Evolutionary conservation across 2,888 invertebrate genomes (phyloP).

Genomic region (Chloroclystis v-ata): DNA sequence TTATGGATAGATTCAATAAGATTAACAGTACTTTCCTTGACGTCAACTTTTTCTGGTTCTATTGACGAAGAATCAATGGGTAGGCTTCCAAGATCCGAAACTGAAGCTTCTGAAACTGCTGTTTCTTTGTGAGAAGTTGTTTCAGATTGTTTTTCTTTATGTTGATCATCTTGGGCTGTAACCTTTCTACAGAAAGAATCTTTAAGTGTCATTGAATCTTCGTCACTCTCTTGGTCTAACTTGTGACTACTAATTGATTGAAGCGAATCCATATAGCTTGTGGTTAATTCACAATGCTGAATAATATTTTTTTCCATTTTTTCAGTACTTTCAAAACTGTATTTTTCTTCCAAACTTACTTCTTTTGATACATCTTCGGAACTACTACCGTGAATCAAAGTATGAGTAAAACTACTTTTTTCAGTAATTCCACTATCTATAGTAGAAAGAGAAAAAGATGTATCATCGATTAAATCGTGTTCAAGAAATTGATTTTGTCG

Average conservation of each 20-base stretch:
- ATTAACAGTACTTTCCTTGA: slow-evolving; percentile 44
- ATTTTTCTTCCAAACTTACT: slow-evolving; percentile 67
- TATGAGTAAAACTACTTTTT: slow-evolving; percentile 39
- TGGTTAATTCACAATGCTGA: slow-evolving; percentile 15
- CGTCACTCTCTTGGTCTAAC: slow-evolving; percentile 29
- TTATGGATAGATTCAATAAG: slow-evolving; percentile 61
- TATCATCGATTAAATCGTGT: slow-evolving; percentile 31
- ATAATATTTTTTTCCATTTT: slow-evolving; percentile 46
- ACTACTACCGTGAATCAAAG: slow-evolving; percentile 50
- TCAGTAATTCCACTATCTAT: slow-evolving; percentile 44
- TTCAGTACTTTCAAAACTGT: slow-evolving; percentile 62
- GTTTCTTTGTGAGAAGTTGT: slow-evolving; percentile 40
- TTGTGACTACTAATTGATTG: slow-evolving; percentile 36
- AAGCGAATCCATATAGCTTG: slow-evolving; percentile 31
- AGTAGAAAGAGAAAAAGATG: slow-evolving; percentile 36
- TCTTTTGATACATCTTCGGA: slow-evolving; percentile 68
- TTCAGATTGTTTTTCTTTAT: slow-evolving; percentile 24
- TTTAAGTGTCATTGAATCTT: slow-evolving; percentile 37
- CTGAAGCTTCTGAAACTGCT: slow-evolving; percentile 45
- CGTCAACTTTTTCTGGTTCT: slow-evolving; percentile 23
- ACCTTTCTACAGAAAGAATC: slow-evolving; percentile 27
- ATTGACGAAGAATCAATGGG: slow-evolving; percentile 37
- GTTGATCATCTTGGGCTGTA: slow-evolving; percentile 22
- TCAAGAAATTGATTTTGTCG: slow-evolving; percentile 6
- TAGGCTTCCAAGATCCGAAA: slow-evolving; percentile 54